These are phyloP conservation scores for Drosophila crucigera DNA, from an alignment of 2,888 invertebrate genomes.

Conservation along the genomic window DNA sequence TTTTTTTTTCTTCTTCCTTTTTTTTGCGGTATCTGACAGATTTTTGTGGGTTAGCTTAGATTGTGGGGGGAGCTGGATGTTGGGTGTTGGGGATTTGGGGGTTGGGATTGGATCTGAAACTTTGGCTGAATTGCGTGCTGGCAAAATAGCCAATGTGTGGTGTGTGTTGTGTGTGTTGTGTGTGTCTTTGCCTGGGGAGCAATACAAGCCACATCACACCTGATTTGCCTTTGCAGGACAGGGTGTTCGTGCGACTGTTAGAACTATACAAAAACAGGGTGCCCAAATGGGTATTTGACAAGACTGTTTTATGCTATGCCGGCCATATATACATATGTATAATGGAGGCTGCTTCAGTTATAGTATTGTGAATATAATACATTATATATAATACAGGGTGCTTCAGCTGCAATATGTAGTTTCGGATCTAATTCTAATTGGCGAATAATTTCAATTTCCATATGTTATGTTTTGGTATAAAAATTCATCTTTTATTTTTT, in stretches of 20 bases:
- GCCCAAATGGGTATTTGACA: neutral
- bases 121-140: constrained; percentile 41
- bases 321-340: too few species aligned
- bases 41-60: constrained; percentile 71
- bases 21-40: constrained; percentile 76
- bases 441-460: neutral
- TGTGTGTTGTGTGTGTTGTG: constrained; percentile 14
- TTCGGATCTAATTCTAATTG: neutral
- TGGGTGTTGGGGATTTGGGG: neutral
- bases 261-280: constrained; percentile 9
- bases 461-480: neutral
- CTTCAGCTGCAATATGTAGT: neutral
- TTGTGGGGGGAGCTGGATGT: constrained; percentile 11
- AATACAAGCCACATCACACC: constrained; percentile 69
- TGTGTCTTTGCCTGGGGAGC: constrained; percentile 31
- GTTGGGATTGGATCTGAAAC: constrained; percentile 10
- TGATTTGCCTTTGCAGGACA: constrained; percentile 54
- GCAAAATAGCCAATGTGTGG: constrained; percentile 36
- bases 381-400: neutral
- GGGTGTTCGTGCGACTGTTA: constrained; percentile 25
- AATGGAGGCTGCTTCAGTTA: neutral
- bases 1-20: constrained; percentile 51
- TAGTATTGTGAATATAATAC: too few species aligned
- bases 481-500: neutral
- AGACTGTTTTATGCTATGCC: neutral